These are phyloP conservation scores for Drosophila mettleri DNA, from an alignment of 2,888 invertebrate species.

Conservation along the genomic window DNA sequence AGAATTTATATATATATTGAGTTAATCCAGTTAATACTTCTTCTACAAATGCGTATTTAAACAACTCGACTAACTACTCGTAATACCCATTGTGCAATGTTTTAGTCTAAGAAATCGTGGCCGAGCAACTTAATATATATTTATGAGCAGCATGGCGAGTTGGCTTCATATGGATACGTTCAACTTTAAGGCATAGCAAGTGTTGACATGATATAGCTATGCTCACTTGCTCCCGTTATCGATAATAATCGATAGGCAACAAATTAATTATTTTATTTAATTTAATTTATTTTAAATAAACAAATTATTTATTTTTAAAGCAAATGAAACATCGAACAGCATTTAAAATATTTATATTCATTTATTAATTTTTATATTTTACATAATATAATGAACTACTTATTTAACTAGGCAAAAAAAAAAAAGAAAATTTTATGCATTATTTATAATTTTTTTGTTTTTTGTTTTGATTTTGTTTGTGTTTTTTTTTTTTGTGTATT, in stretches of 20 bases:
- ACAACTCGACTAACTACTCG: background rate
- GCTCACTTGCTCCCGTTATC: too few species aligned
- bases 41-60: background rate
- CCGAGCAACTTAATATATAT: too few species aligned
- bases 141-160: too few species aligned
- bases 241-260: too few species aligned
- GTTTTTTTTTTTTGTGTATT: constrained; percentile 19
- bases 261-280: too few species aligned
- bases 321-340: background rate
- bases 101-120: too few species aligned
- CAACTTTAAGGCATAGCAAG: too few species aligned
- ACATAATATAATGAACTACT: constrained; percentile 79
- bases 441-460: constrained; percentile 27
- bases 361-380: constrained; percentile 77
- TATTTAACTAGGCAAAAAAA: constrained; percentile 69
- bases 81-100: too few species aligned
- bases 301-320: too few species aligned
- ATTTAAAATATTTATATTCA: constrained; percentile 66
- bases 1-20: constrained; percentile 4
- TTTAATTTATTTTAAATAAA: too few species aligned
- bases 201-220: too few species aligned
- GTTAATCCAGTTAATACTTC: background rate
- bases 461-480: constrained; percentile 20
- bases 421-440: constrained; percentile 40
- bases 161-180: too few species aligned